Evolutionary conservation across 2,113 vertebrate species (phyloP).

Genomic region (Cyanocitta stelleri): DNA sequence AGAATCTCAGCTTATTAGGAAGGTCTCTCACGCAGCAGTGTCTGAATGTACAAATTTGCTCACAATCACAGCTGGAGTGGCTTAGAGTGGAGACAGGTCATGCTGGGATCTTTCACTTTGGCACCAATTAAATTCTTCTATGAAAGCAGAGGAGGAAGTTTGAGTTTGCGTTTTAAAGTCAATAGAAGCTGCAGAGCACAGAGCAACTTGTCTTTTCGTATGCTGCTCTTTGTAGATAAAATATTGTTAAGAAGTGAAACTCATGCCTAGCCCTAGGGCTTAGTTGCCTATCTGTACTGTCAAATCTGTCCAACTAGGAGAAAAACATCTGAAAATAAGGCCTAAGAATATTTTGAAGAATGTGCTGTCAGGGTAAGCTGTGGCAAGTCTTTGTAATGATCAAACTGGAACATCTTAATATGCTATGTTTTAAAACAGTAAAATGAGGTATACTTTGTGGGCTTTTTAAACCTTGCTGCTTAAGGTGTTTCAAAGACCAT

Average conservation of each 20-base stretch:
- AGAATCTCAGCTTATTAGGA: constrained; percentile 41
- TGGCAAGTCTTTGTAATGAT: background rate
- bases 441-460: background rate
- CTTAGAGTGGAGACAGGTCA: constrained; percentile 27
- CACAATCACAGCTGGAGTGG: constrained; percentile 20
- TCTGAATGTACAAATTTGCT: constrained; percentile 33
- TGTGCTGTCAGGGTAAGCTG: background rate
- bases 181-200: constrained; percentile 28
- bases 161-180: background rate
- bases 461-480: background rate
- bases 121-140: constrained; percentile 47
- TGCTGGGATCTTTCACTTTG: constrained; percentile 49
- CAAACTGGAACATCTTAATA: background rate
- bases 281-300: background rate
- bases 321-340: background rate
- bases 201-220: background rate
- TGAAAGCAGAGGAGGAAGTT: constrained; percentile 36
- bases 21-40: constrained; percentile 3
- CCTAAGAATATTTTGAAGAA: background rate
- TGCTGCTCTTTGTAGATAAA: constrained; percentile 40
- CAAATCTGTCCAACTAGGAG: background rate
- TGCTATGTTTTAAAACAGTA: background rate
- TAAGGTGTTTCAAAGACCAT: background rate
- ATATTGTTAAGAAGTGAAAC: constrained; percentile 11
- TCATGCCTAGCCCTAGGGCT: background rate